These are phyloP conservation scores for Drosophila baimaii DNA, from an alignment of 1,140 invertebrate species.

Conservation along the genomic window DNA sequence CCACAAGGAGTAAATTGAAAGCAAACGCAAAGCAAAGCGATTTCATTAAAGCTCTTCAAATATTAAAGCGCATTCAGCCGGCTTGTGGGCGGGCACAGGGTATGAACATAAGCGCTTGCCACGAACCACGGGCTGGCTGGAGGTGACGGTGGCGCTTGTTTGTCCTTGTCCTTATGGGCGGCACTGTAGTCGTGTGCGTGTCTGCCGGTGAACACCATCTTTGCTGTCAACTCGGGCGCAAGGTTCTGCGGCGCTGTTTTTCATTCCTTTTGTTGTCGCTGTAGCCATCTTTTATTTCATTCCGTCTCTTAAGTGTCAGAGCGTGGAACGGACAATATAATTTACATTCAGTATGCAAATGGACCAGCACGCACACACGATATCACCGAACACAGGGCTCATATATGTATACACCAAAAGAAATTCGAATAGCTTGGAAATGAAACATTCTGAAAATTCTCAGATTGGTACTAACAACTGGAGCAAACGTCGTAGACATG, in stretches of 20 bases:
- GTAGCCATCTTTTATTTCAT: slow-evolving; percentile 72
- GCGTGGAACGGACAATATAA: slow-evolving; percentile 77
- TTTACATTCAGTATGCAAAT: slow-evolving; percentile 78
- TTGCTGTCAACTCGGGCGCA: slow-evolving; percentile 35
- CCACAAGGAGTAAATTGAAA: slow-evolving; percentile 66
- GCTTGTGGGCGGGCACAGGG: slow-evolving; percentile 34
- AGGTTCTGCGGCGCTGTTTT: slow-evolving; percentile 32
- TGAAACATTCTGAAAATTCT: background rate
- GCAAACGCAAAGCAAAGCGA: slow-evolving; percentile 69
- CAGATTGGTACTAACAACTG: background rate
- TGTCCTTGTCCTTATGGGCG: slow-evolving; percentile 25
- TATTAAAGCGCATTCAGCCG: slow-evolving; percentile 72
- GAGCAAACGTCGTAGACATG: too few species aligned
- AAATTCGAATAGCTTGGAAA: background rate
- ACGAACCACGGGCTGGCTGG: slow-evolving; percentile 6
- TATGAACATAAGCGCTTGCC: slow-evolving; percentile 11
- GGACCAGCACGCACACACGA: slow-evolving; percentile 29
- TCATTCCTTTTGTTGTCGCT: slow-evolving; percentile 65
- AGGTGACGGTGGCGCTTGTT: slow-evolving; percentile 12
- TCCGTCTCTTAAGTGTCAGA: slow-evolving; percentile 77
- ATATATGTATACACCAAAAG: slow-evolving; percentile 3
- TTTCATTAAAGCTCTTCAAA: slow-evolving; percentile 78
- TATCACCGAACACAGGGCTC: slow-evolving; percentile 10
- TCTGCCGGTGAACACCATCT: slow-evolving; percentile 47
- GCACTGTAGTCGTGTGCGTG: slow-evolving; percentile 19